Conservation (phyloP, 2,113 vertebrate species). For the Bubo scandiacus region DNA sequence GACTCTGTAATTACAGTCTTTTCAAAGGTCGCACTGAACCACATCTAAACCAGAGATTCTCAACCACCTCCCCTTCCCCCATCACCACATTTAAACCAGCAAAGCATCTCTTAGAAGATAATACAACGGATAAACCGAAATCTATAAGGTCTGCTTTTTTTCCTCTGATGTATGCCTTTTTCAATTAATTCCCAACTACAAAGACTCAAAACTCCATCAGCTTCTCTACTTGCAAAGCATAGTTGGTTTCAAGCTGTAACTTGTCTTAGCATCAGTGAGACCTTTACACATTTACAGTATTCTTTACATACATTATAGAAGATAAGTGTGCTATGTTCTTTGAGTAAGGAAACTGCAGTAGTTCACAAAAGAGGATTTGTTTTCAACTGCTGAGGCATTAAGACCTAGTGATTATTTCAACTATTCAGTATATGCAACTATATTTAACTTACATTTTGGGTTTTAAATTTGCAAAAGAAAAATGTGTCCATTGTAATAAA, state of each 20-base stretch:
- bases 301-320: constrained; percentile 46
- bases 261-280: constrained; percentile 8
- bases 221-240: not conserved
- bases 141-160: constrained; percentile 1
- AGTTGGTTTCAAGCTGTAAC: not conserved
- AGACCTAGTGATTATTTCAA: constrained; percentile 4
- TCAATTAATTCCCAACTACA: constrained; percentile 30
- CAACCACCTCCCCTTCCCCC: not conserved
- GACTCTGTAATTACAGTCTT: not conserved
- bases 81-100: not conserved
- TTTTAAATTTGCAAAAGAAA: not conserved
- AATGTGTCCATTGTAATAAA: not conserved
- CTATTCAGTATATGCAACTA: constrained; percentile 45
- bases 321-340: not conserved
- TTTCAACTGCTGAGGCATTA: constrained; percentile 34
- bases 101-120: constrained; percentile 8
- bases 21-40: not conserved
- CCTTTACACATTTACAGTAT: constrained; percentile 14
- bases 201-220: not conserved
- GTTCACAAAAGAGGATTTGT: constrained; percentile 43
- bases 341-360: constrained; percentile 8
- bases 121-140: not conserved
- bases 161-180: not conserved
- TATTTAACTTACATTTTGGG: not conserved
- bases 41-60: constrained; percentile 24